Conservation (phyloP, 2,113 vertebrate species). For the Callorhinus ursinus region DNA sequence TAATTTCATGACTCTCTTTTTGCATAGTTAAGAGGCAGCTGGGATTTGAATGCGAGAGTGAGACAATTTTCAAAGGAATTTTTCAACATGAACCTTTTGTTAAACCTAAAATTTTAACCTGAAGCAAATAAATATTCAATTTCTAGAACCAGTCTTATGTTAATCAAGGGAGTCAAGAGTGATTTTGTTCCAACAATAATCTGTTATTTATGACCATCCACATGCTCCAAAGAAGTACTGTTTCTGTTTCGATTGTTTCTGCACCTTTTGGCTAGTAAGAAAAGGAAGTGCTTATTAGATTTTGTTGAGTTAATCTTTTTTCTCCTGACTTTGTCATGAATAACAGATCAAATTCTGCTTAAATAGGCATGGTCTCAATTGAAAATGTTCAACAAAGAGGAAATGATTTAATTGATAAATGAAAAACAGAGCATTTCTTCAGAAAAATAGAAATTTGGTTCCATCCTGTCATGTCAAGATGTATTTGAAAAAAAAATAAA, state of each 20-base stretch:
- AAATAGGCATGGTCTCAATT: constrained; percentile 21
- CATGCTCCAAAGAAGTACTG: background rate
- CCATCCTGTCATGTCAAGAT: background rate
- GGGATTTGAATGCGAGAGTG: background rate
- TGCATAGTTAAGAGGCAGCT: background rate
- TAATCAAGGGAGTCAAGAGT: background rate
- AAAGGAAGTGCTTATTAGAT: background rate
- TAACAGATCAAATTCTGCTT: background rate
- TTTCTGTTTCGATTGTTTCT: background rate
- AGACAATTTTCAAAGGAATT: background rate
- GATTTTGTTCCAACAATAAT: background rate
- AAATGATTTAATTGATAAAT: constrained; percentile 49
- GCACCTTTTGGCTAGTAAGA: background rate
- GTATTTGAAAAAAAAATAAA: constrained; percentile 40
- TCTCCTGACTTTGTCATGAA: background rate
- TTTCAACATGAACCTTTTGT: background rate
- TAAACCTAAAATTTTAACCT: background rate
- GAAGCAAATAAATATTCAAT: constrained; percentile 14
- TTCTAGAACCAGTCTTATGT: constrained; percentile 17
- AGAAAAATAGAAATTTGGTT: background rate
- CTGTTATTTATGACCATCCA: background rate
- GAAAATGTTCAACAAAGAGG: constrained; percentile 31
- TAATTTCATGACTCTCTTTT: background rate
- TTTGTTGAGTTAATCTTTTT: background rate
- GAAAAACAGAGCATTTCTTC: background rate